Evolutionary conservation across 2,797 vertebrate genomes (phyloP).

Genomic region (Muraenolepis orangiensis): DNA sequence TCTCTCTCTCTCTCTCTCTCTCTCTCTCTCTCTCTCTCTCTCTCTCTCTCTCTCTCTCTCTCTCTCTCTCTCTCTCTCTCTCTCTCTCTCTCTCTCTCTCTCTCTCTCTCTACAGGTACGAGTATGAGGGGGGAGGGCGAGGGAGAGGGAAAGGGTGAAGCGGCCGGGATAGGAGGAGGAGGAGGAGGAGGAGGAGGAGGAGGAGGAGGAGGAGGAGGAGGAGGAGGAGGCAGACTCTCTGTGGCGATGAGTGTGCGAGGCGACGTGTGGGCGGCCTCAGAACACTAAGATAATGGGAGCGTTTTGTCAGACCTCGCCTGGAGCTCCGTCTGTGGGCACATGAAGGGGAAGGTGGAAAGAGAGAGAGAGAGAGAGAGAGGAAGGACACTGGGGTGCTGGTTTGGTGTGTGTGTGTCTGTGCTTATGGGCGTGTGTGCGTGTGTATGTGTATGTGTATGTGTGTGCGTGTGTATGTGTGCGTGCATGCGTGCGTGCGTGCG

Average conservation of each 20-base stretch:
- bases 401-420: conserved; percentile 1
- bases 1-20: too few species aligned
- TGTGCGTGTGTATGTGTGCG: too few species aligned
- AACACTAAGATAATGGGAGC: conserved; percentile 66
- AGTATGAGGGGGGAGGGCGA: too few species aligned
- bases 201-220: too few species aligned
- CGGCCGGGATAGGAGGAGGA: too few species aligned
- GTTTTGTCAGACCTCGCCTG: conserved; percentile 63
- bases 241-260: conserved; percentile 64
- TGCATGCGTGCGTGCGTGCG: too few species aligned
- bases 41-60: conserved; percentile 33
- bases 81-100: conserved; percentile 45
- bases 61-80: conserved; percentile 41
- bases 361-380: too few species aligned
- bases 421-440: not conserved
- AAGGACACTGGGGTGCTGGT: conserved; percentile 1
- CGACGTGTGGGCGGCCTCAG: conserved; percentile 62
- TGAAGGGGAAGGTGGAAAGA: too few species aligned
- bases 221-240: too few species aligned
- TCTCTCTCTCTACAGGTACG: not conserved
- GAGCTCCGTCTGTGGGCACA: conserved; percentile 57
- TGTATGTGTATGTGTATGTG: not conserved
- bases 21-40: not conserved
- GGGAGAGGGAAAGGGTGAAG: too few species aligned
- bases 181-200: too few species aligned